Base-by-base conservation (phyloP, 2,888 invertebrate species). In the Netelia fuscicornis region DNA sequence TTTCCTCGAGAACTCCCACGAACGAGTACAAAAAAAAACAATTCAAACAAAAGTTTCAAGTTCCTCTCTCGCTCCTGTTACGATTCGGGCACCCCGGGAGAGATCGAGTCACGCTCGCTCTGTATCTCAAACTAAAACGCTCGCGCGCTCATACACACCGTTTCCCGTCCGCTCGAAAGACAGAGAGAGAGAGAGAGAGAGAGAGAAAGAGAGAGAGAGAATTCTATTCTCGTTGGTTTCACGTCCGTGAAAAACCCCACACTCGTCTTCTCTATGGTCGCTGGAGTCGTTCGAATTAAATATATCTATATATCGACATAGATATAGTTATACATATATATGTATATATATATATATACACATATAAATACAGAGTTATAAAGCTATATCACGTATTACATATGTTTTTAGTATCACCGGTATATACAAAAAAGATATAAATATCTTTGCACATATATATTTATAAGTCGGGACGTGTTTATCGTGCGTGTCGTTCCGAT, bases 81-180 rank as follows among this genome's bases (percentile, higher is more conserved):
- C 68, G 71, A 65, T 58, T 58, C 58, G 58, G 80, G 70, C 84
- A 85, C 56, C 78, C 74, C 79, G 79, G 17, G 20, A 56, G 74
- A 81, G 85, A 85, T 79, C 72, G 77, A 81, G 84, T 81, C 85
- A 65, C 79, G 78, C 75, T 71, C 82, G 85, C 75, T 85, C 78
- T 81, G 71, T 82, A 71, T 85, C 85, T 85, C 82, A 79, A 85
- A 85, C 85, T 85, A 54, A 85, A 80, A 80, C 71, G 64, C 71
- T 70, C 79, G 71, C 75, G 77, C 74, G 84, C 74, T 70, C 77
- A 70, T 48, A 48, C 71, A 72, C 81, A 74, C 72, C 72, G 64
- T 54, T 62, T 62, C n/a, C 62, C 42, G 25, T 65, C 42, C 44
- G 71, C 79, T 10, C 10, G 11, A 10, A 13, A 48, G 10, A 10